phyloP scores from a whole-genome alignment of 2,888 invertebrate species.

The Heteropelma amictum region DNA sequence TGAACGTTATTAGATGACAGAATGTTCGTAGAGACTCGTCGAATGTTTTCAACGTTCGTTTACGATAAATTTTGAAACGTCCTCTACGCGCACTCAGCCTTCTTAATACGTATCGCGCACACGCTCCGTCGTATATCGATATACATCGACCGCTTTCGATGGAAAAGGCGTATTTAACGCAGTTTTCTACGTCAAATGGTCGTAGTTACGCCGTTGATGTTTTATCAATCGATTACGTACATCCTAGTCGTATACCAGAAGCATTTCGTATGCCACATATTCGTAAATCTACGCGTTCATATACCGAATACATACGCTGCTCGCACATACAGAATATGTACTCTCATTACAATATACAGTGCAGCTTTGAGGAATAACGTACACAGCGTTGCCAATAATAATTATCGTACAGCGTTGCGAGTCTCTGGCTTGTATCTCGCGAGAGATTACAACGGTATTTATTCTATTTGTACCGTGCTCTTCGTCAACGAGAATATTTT shows the following conservation, averaged over 20 bases:
- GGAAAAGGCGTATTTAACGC: neutral
- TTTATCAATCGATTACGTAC: neutral
- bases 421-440: slow-evolving; percentile 47
- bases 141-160: neutral
- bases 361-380: slow-evolving; percentile 28
- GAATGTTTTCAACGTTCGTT: too few species aligned
- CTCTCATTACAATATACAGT: slow-evolving; percentile 31
- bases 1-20: too few species aligned
- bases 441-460: neutral
- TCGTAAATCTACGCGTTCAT: neutral
- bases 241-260: too few species aligned
- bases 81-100: neutral
- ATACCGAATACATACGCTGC: neutral
- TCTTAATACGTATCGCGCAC: neutral
- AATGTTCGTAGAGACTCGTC: too few species aligned
- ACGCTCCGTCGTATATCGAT: slow-evolving; percentile 2
- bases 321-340: neutral
- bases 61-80: neutral
- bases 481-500: neutral
- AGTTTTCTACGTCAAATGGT: neutral
- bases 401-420: slow-evolving; percentile 29
- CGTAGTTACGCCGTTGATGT: neutral
- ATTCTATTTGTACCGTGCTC: neutral
- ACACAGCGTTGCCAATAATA: slow-evolving; percentile 59
- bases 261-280: neutral